These are phyloP conservation scores for Sebastes variabilis DNA, from an alignment of 2,797 vertebrate species.

Conservation along the genomic window DNA sequence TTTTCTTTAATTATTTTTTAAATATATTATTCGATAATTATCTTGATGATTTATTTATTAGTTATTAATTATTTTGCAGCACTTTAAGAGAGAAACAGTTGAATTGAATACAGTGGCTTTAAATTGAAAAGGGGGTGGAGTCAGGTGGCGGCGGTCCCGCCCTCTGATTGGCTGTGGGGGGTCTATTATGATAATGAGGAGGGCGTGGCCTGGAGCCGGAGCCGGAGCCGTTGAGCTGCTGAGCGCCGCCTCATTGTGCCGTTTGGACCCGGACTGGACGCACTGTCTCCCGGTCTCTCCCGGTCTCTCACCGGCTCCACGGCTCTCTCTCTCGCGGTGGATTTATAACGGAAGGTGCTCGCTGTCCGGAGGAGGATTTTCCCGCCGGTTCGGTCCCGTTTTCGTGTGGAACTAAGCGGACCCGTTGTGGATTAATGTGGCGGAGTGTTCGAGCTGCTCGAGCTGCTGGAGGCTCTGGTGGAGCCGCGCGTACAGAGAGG, in stretches of 20 bases:
- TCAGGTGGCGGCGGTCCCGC: neutral
- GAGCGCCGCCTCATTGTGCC: conserved; percentile 47
- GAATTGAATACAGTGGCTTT: neutral
- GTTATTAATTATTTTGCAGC: neutral
- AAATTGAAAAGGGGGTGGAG: conserved; percentile 12
- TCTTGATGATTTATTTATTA: neutral
- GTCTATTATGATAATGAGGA: conserved; percentile 48
- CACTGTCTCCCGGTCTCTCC: neutral
- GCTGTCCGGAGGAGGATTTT: conserved; percentile 18
- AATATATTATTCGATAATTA: neutral
- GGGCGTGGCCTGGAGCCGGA: conserved; percentile 29
- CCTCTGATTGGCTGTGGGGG: conserved; percentile 36
- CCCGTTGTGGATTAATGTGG: conserved; percentile 41
- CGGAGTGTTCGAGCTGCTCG: neutral
- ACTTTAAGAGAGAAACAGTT: neutral
- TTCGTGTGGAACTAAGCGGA: conserved; percentile 19
- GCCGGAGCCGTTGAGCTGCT: conserved; percentile 5
- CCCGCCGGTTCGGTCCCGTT: conserved; percentile 3
- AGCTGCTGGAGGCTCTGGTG: neutral
- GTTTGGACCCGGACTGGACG: conserved; percentile 9
- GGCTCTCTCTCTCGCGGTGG: conserved; percentile 11
- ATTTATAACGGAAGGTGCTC: conserved; percentile 25
- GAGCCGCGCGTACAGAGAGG: conserved; percentile 17
- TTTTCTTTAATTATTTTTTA: neutral
- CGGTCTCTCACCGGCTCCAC: too few species aligned